Conservation (phyloP, 2,797 vertebrate species). For the Muscicapa striata region DNA sequence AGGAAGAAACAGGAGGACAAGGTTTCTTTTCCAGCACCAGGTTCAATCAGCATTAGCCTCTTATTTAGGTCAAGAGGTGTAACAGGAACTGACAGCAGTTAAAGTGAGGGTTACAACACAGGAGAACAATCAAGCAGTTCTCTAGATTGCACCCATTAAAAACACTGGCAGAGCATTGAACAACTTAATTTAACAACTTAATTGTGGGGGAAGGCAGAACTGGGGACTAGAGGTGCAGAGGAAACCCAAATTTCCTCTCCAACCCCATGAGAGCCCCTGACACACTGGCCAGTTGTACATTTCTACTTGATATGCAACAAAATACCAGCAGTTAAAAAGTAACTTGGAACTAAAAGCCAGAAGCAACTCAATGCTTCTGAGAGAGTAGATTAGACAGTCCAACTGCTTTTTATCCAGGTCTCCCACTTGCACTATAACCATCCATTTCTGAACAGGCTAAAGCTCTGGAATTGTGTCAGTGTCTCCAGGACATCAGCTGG, state of each 20-base stretch:
- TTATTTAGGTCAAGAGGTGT: slow-evolving; percentile 51
- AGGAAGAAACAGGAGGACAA: not conserved
- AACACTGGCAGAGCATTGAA: not conserved
- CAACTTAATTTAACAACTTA: not conserved
- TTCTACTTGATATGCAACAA: slow-evolving; percentile 31
- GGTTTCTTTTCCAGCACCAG: slow-evolving; percentile 63
- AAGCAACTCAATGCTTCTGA: not conserved
- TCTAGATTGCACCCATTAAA: not conserved
- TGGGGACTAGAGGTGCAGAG: not conserved
- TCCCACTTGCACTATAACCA: not conserved
- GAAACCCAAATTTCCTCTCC: not conserved
- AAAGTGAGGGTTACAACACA: not conserved
- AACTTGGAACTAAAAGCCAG: slow-evolving; percentile 57
- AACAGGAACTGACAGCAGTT: slow-evolving; percentile 68
- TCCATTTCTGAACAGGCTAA: not conserved
- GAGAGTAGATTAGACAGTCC: not conserved
- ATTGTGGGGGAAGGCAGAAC: not conserved
- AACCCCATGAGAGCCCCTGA: not conserved
- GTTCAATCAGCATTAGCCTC: slow-evolving; percentile 34
- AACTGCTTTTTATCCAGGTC: not conserved
- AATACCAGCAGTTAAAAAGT: slow-evolving; percentile 35
- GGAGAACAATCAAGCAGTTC: slow-evolving; percentile 23
- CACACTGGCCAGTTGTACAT: slow-evolving; percentile 38
- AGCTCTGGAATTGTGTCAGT: not conserved
- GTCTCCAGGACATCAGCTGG: slow-evolving; percentile 8